phyloP scores from a whole-genome alignment of 1,140 invertebrate species.

The Halictus rubicundus region DNA sequence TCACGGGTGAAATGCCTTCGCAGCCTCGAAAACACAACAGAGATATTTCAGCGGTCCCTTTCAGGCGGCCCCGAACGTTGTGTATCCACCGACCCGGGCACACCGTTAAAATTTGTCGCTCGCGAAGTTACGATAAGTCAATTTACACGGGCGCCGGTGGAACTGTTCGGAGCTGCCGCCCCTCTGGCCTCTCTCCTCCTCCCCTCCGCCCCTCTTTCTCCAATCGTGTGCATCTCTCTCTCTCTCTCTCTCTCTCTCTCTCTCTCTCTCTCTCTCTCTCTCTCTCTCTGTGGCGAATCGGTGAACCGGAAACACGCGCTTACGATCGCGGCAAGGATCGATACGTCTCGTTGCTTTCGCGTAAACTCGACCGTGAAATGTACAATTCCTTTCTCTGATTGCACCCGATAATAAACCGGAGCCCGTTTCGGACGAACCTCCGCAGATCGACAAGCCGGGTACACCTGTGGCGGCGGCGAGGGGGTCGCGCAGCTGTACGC shows the following conservation, averaged over 20 bases:
- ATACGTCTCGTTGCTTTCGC: conserved; percentile 46
- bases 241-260: not conserved
- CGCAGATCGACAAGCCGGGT: conserved; percentile 74
- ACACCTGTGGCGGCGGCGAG: conserved; percentile 74
- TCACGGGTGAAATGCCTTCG: not conserved
- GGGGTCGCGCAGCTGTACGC: conserved; percentile 77
- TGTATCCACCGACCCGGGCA: not conserved
- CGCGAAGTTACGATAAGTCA: conserved; percentile 33
- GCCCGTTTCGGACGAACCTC: conserved; percentile 19
- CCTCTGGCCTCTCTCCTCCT: not conserved
- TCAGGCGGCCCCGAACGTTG: not conserved
- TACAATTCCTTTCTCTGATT: conserved; percentile 35
- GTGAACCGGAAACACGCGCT: conserved; percentile 34
- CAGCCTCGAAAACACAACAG: conserved; percentile 21
- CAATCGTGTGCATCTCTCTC: too few species aligned
- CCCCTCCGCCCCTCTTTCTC: too few species aligned
- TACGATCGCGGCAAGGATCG: conserved; percentile 30
- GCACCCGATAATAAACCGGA: conserved; percentile 43
- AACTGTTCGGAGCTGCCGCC: not conserved
- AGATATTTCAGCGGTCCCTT: conserved; percentile 3
- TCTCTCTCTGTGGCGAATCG: not conserved
- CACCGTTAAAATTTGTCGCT: conserved; percentile 14
- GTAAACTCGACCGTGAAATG: conserved; percentile 48
- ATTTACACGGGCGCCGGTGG: conserved; percentile 18
- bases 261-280: not conserved